A percentile compares a stretch with the other conserved stretches of the same genome.
phyloP scores from a whole-genome alignment of 2,888 invertebrate genomes.

The Cacoxenus indagator region DNA sequence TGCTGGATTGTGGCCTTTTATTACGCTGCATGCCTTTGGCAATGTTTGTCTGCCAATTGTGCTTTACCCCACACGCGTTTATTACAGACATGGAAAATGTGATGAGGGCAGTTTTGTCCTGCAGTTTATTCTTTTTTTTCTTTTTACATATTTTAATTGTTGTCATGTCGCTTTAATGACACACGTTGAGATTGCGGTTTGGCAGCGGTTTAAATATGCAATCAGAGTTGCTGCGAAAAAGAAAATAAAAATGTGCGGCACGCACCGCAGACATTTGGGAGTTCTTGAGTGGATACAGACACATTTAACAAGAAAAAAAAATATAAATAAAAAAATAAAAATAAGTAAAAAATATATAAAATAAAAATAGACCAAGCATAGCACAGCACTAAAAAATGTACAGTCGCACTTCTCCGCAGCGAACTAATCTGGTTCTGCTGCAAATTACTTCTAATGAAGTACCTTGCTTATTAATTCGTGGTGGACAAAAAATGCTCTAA shows the following conservation, averaged over 20 bases:
- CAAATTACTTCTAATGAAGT: no score
- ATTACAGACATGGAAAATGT: not conserved
- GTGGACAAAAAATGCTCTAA: no score
- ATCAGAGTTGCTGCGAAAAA: not conserved
- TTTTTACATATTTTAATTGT: not conserved
- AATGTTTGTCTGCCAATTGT: not conserved
- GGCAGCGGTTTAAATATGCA: not conserved
- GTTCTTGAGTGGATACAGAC: not conserved
- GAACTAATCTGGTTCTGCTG: no score
- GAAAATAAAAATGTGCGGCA: not conserved
- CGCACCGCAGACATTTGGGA: conserved; percentile 4
- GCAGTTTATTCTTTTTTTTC: not conserved
- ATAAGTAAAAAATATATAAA: no score
- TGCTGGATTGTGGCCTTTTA: not conserved
- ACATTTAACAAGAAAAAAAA: not conserved
- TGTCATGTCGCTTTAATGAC: not conserved
- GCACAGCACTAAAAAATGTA: no score
- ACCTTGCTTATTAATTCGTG: no score
- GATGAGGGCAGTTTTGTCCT: not conserved
- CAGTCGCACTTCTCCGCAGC: no score
- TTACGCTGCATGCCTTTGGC: not conserved
- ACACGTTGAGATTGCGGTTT: not conserved
- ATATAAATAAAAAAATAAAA: no score
- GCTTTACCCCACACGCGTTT: not conserved
- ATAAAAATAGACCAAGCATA: no score